Evolutionary conservation across 1,140 invertebrate genomes (phyloP).

Genomic region (Drosophila nebulosa): DNA sequence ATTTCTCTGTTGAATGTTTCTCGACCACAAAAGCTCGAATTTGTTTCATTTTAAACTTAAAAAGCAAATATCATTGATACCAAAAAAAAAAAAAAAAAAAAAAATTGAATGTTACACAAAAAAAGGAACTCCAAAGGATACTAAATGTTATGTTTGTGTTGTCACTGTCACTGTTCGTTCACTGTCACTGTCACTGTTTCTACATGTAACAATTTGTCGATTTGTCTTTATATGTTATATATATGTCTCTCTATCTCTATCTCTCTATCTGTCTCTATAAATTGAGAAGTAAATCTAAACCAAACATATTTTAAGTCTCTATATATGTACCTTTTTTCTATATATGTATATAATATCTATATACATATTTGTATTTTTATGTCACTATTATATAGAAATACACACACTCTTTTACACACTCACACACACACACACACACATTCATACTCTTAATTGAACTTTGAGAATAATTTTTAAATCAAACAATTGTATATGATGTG

Average conservation of each 20-base stretch:
- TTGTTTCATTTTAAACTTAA: not conserved
- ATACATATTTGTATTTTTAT: conserved; percentile 54
- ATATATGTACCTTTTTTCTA: conserved; percentile 67
- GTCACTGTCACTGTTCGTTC: conserved; percentile 59
- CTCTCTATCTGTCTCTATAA: conserved; percentile 36
- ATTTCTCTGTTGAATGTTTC: too few relatives aligned
- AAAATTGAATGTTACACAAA: conserved; percentile 40
- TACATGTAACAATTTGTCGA: conserved; percentile 33
- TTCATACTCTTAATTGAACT: conserved; percentile 22
- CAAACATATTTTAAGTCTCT: conserved; percentile 44
- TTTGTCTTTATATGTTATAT: conserved; percentile 42
- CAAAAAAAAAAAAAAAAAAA: not conserved
- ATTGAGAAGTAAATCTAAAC: conserved; percentile 20
- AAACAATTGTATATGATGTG: conserved; percentile 53
- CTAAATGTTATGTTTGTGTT: conserved; percentile 66
- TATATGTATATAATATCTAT: conserved; percentile 35
- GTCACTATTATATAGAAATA: conserved; percentile 36
- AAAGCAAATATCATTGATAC: not conserved
- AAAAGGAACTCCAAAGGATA: conserved; percentile 15
- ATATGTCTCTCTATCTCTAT: too few relatives aligned
- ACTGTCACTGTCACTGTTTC: conserved; percentile 32
- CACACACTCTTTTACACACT: conserved; percentile 6
- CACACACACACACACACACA: conserved; percentile 5
- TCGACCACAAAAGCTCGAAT: not conserved
- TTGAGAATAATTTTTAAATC: conserved; percentile 48